phyloP scores from a whole-genome alignment of 2,797 vertebrate species.

The Capromys pilorides region DNA sequence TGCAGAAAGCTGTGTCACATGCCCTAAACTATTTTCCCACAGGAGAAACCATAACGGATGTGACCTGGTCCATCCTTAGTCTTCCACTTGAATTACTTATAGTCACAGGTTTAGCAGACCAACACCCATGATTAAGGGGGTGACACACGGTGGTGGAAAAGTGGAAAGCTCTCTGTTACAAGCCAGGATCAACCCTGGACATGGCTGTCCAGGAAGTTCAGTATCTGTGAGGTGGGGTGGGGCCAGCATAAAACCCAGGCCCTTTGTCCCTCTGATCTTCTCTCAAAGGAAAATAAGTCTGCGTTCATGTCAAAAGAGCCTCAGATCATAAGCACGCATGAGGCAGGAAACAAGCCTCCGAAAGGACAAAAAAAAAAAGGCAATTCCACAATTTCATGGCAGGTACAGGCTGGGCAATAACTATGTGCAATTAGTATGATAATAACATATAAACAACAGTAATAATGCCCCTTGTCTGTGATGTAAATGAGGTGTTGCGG shows the following conservation, averaged over 20 bases:
- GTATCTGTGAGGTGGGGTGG: background rate
- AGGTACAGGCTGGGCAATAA: background rate
- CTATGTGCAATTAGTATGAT: background rate
- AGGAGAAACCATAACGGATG: background rate
- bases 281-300: background rate
- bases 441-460: background rate
- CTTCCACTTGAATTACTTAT: background rate
- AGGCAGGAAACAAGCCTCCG: slow-evolving; percentile 3
- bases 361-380: background rate
- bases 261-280: background rate
- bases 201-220: background rate
- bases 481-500: background rate
- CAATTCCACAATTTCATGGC: background rate
- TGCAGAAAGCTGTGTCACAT: background rate
- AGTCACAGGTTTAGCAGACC: background rate
- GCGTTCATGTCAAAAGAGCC: too few relatives aligned
- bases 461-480: background rate
- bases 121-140: background rate
- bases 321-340: background rate
- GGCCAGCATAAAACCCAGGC: background rate
- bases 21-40: background rate
- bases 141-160: background rate
- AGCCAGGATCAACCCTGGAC: background rate
- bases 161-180: background rate
- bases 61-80: background rate